A percentile compares a stretch with the other conserved stretches of the same genome.
Evolutionary conservation across 2,888 invertebrate genomes (phyloP).

Genomic region (Electrophaes corylata): DNA sequence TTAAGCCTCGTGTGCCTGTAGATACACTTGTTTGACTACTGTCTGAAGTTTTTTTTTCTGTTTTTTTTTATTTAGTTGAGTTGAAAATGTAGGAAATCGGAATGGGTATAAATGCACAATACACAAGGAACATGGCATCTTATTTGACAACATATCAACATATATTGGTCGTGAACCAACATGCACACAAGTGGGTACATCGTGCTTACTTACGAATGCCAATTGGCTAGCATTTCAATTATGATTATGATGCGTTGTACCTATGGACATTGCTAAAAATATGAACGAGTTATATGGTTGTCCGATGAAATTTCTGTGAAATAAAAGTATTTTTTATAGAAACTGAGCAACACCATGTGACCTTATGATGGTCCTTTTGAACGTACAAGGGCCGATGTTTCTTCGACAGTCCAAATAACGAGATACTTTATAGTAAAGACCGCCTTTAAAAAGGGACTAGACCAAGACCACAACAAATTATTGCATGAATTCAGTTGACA

Average conservation of each 20-base stretch:
- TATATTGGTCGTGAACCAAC: conserved; percentile 15
- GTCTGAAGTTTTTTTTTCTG: too few relatives aligned
- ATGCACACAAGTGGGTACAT: conserved; percentile 24
- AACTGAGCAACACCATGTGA: neutral
- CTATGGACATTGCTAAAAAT: conserved; percentile 6
- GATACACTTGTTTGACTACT: too few relatives aligned
- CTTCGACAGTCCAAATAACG: too few relatives aligned
- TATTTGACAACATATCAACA: conserved; percentile 20
- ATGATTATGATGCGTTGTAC: conserved; percentile 5
- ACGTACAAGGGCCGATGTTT: neutral
- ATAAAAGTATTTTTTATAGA: neutral
- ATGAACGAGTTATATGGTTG: conserved; percentile 1
- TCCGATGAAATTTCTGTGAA: conserved; percentile 2
- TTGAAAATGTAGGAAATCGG: neutral
- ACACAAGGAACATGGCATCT: conserved; percentile 34
- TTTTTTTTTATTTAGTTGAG: too few relatives aligned
- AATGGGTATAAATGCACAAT: conserved; percentile 44
- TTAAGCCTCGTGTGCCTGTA: too few relatives aligned
- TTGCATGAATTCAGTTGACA: too few relatives aligned
- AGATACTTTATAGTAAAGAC: too few relatives aligned
- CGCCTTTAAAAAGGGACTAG: too few relatives aligned
- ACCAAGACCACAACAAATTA: too few relatives aligned
- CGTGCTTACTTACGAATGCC: conserved; percentile 33
- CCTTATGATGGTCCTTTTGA: too few relatives aligned
- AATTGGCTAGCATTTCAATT: neutral